Percentiles rank a stretch among this genome's conserved stretches.
Evolutionary conservation across 2,888 invertebrate genomes (phyloP).

Genomic region (Spilarctia lutea): DNA sequence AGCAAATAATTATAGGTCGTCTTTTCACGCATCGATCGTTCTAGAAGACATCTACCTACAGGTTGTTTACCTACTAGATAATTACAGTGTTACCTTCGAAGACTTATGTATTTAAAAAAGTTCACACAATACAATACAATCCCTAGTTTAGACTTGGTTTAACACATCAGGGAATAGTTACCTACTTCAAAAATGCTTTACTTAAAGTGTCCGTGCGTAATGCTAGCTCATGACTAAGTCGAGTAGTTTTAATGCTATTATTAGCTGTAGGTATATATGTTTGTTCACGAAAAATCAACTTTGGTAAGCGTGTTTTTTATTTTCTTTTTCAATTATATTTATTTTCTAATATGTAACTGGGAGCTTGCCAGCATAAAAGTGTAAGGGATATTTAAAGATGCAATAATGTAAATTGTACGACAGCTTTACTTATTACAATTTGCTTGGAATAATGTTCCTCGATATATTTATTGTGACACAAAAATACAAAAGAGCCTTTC

Average conservation of each 20-base stretch:
- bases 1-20: not conserved
- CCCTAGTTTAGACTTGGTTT: not conserved
- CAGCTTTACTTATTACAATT: not conserved
- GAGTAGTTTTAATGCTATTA: not conserved
- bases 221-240: not conserved
- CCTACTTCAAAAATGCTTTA: not conserved
- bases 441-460: too few relatives aligned
- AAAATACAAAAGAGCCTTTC: not conserved
- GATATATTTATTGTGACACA: too few relatives aligned
- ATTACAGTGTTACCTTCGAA: too few relatives aligned
- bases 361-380: too few relatives aligned
- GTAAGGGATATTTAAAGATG: not conserved
- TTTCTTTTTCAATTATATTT: too few relatives aligned
- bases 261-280: too few relatives aligned
- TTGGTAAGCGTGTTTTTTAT: too few relatives aligned
- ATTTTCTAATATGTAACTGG: too few relatives aligned
- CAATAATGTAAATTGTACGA: not conserved
- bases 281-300: too few relatives aligned
- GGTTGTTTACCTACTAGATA: too few relatives aligned
- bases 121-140: not conserved
- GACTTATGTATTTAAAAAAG: too few relatives aligned
- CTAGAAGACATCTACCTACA: not conserved
- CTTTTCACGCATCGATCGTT: not conserved
- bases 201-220: not conserved
- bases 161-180: not conserved